Percentiles rank a stretch among this genome's conserved stretches.
Conservation (phyloP, 2,888 invertebrate genomes). For the Chromoteleia sp. region DNA sequence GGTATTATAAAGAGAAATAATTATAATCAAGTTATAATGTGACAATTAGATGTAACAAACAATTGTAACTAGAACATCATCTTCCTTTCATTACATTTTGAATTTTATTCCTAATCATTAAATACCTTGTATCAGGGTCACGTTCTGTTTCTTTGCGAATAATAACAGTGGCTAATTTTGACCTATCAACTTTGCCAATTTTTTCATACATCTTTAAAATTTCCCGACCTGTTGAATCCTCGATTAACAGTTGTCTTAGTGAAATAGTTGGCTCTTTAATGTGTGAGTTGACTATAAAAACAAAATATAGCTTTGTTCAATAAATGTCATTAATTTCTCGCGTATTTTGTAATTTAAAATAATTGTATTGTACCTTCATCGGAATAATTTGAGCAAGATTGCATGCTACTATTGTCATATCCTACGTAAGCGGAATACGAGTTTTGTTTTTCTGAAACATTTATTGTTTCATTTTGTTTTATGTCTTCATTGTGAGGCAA, state of each 20-base stretch:
- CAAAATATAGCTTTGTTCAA: neutral
- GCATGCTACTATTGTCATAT: conserved; percentile 46
- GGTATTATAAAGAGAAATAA: too few relatives aligned
- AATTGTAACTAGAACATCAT: too few relatives aligned
- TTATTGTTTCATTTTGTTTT: conserved; percentile 24
- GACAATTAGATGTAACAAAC: too few relatives aligned
- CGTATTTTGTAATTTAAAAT: neutral
- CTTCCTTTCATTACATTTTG: neutral
- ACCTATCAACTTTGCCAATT: conserved; percentile 64
- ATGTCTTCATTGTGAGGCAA: conserved; percentile 34
- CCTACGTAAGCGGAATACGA: conserved; percentile 24
- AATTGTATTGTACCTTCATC: conserved; percentile 48
- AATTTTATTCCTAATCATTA: neutral
- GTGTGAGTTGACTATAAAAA: conserved; percentile 33
- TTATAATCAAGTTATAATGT: too few relatives aligned
- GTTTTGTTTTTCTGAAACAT: conserved; percentile 30
- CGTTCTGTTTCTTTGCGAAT: conserved; percentile 66
- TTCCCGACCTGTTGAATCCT: conserved; percentile 67
- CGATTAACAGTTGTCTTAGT: conserved; percentile 51
- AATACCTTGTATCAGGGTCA: conserved; percentile 66
- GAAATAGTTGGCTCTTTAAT: conserved; percentile 47
- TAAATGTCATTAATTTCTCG: neutral
- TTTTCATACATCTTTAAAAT: conserved; percentile 69
- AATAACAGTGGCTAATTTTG: conserved; percentile 63
- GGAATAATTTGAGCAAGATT: conserved; percentile 65